Percentiles rank a stretch among this genome's conserved stretches.
Conservation (phyloP, 2,113 vertebrate species). For the Martes martes region DNA sequence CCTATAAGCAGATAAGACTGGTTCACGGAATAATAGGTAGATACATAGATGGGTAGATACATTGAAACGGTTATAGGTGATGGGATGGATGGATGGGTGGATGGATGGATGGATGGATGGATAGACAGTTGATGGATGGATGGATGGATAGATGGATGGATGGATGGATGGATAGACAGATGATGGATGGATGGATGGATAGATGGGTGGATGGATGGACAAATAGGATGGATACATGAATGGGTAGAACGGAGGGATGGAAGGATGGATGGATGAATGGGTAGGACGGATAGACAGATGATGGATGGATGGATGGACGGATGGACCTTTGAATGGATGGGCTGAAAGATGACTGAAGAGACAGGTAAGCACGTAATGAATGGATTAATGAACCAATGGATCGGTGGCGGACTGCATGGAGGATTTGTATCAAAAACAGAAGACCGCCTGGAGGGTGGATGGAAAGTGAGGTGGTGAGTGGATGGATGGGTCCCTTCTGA, state of each 20-base stretch:
- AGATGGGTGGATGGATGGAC: not conserved
- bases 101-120: not conserved
- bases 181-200: not conserved
- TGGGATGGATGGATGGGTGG: not conserved
- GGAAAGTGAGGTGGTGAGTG: too few species aligned
- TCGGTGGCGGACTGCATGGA: not conserved
- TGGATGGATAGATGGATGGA: too few species aligned
- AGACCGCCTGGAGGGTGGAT: not conserved
- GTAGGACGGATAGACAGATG: not conserved
- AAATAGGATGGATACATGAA: not conserved
- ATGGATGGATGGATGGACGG: not conserved
- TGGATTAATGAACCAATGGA: fast-evolving
- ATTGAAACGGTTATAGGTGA: too few species aligned
- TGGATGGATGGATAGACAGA: not conserved
- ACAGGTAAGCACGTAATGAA: not conserved
- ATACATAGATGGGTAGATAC: not conserved
- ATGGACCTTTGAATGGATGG: not conserved
- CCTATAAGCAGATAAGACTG: not conserved
- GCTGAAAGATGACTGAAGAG: not conserved
- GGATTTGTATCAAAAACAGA: not conserved
- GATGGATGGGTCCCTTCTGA: not conserved
- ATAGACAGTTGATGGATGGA: too few species aligned
- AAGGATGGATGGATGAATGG: not conserved
- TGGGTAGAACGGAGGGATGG: not conserved
- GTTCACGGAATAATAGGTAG: not conserved